Evolutionary conservation across 2,113 vertebrate species (phyloP).

Genomic region (Dermatemys mawii): DNA sequence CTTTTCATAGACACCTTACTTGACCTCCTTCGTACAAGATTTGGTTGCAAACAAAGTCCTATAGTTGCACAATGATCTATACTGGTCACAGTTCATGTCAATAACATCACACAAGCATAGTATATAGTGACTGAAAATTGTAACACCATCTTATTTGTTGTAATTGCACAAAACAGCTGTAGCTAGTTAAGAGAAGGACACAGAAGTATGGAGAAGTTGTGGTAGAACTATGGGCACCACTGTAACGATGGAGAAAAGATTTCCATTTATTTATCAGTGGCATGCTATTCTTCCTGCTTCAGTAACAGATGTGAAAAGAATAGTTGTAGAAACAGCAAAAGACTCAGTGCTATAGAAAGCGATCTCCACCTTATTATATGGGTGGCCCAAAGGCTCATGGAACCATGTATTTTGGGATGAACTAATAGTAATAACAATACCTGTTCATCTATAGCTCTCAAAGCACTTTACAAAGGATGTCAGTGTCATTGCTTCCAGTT

Average conservation of each 20-base stretch:
- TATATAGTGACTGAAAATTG: background rate
- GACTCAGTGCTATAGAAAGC: background rate
- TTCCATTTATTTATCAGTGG: background rate
- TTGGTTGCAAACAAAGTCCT: no score
- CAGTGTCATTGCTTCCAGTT: background rate
- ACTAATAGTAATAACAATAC: background rate
- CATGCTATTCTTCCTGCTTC: no score
- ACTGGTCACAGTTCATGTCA: no score
- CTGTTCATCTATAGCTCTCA: background rate
- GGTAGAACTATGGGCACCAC: background rate
- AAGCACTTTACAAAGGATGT: background rate
- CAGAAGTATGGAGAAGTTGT: background rate
- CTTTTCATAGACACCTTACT: no score
- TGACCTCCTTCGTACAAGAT: background rate
- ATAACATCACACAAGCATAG: background rate
- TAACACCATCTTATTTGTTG: background rate
- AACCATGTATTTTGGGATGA: background rate
- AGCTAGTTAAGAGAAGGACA: background rate
- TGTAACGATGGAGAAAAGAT: background rate
- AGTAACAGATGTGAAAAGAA: background rate
- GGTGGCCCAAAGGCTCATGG: background rate
- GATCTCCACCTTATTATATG: background rate
- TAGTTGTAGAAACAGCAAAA: background rate
- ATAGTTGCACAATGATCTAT: no score
- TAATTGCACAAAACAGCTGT: background rate